Evolutionary conservation across 2,888 invertebrate genomes (phyloP), one percentile per base, ranked within the genome.

Genomic region (Campoplex capitator): DNA sequence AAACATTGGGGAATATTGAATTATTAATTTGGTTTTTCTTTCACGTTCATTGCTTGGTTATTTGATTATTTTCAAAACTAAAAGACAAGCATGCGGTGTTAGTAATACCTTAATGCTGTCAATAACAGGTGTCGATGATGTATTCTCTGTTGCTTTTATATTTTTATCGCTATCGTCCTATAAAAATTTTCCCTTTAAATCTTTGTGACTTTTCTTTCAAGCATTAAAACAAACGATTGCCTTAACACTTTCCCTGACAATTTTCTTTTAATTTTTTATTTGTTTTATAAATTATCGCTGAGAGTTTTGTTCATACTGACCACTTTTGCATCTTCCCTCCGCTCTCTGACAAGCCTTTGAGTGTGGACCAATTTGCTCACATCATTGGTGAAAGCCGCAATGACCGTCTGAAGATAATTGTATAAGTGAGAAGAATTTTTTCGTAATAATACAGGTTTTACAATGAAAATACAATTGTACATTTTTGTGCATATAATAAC

Each of bases 311-410:
- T 16, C 1, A 48, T 86, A 80, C 83, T 83, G 68, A 83, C 85
- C 83, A 23, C 9, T 8, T 45, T 35, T n/a, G 68, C 32, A 0
- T 83, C 68, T 7, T 90, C 90, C 84, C 93, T 90, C 16, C 85
- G 83, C n/a, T 89, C 82, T 81, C 91, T 91, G 9, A 88, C 88
- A 23, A 85, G 45, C 56, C 85, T 91, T 67, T 93, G 90, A 11
- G 92, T 90, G 76, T 92, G 91, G 38, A 92, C 92, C 51, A 91
- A 91, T 87, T 97, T 96, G 73, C 95, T 96, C 8, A 96, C 96
- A 94, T 97, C 97, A 78, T 96, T 97, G 2, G 96, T 95, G 71
- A 97, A 95, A 13, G 96, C 96, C 18, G 96, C 95, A 88, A 97
- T 95, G 38, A 97, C 91, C 42, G 96, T 96, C 94, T 94, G 81